phyloP scores from a whole-genome alignment of 2,797 vertebrate genomes.

The Parauchenoglanis punctatus region DNA sequence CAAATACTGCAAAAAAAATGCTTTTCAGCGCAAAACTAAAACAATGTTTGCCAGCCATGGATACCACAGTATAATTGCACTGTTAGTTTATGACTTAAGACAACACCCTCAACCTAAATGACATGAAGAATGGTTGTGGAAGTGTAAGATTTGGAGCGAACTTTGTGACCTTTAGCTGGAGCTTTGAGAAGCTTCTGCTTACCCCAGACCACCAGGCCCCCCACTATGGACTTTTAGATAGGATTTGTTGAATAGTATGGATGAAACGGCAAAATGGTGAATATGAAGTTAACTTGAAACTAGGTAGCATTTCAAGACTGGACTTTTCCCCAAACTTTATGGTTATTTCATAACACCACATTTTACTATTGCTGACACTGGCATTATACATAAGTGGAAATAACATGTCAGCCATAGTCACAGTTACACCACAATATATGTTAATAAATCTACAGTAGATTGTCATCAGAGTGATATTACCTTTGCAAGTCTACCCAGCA shows the following conservation, averaged over 20 bases:
- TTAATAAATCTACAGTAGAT: neutral
- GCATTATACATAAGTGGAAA: neutral
- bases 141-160: no score
- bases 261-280: neutral
- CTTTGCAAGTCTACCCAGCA: slow-evolving; percentile 43
- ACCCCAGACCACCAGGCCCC: neutral
- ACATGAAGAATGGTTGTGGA: no score
- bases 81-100: no score
- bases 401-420: neutral
- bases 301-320: neutral
- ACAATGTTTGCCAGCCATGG: neutral
- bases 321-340: neutral
- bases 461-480: slow-evolving; percentile 5
- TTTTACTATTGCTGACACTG: neutral
- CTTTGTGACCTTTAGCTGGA: no score
- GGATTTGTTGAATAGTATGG: neutral
- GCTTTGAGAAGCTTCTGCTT: no score
- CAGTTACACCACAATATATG: neutral
- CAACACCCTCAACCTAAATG: no score
- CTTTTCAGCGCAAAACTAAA: neutral
- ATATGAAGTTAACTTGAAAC: neutral
- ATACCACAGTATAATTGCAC: neutral
- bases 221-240: neutral
- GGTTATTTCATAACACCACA: neutral
- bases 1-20: neutral